Percentiles rank a stretch among this genome's conserved stretches.
These are phyloP conservation scores for Bovichtus diacanthus DNA, from an alignment of 2,797 vertebrate species.

Conservation along the genomic window DNA sequence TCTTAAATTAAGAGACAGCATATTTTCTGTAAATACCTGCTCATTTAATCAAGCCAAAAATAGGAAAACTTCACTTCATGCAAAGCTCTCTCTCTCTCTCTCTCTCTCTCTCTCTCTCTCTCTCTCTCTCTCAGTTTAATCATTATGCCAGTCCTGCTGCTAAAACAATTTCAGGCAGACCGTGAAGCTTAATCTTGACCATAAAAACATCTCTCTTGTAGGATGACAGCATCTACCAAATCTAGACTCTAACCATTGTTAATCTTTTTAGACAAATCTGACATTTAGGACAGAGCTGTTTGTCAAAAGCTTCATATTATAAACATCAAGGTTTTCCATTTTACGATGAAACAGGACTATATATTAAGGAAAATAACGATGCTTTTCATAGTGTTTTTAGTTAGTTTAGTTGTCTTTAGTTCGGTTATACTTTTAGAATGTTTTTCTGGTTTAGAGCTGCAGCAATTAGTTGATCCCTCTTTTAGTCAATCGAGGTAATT, in stretches of 20 bases:
- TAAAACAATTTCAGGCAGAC: not conserved
- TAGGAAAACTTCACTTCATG: not conserved
- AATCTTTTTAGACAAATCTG: slow-evolving; percentile 41
- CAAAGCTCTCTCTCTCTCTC: too few relatives aligned
- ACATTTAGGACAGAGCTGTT: slow-evolving; percentile 6
- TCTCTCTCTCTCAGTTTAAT: not conserved
- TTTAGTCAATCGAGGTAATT: rapidly evolving
- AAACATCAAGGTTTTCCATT: not conserved
- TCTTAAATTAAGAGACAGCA: not conserved
- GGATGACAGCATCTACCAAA: slow-evolving; percentile 26
- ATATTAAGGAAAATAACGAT: not conserved
- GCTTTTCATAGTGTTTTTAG: too few relatives aligned
- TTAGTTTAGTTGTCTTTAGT: not conserved
- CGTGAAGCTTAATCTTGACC: slow-evolving; percentile 18
- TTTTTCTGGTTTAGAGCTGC: not conserved
- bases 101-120: too few relatives aligned
- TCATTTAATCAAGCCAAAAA: not conserved
- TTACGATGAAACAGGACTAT: not conserved
- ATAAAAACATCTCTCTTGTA: not conserved
- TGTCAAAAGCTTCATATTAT: not conserved
- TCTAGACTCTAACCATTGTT: not conserved
- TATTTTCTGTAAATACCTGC: not conserved
- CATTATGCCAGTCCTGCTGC: not conserved
- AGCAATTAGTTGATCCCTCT: not conserved
- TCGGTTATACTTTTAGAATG: not conserved